Percentiles rank a stretch among this genome's conserved stretches.
Evolutionary conservation across 2,797 vertebrate species (phyloP).

Genomic region (Xerus rutilus): DNA sequence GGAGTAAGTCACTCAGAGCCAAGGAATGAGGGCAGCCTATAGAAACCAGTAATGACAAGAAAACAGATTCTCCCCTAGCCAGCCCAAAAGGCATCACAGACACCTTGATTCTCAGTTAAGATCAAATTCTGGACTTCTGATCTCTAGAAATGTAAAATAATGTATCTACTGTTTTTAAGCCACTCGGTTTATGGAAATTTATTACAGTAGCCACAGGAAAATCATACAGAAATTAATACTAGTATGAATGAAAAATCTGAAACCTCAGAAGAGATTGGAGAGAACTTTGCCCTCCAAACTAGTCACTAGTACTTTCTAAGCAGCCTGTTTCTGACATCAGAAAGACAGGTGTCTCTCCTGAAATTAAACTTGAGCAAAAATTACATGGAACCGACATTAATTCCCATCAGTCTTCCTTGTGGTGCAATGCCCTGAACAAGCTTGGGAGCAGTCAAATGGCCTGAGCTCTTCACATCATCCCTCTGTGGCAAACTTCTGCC

Average conservation of each 20-base stretch:
- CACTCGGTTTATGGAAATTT: background rate
- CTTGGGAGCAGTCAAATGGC: background rate
- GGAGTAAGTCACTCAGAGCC: background rate
- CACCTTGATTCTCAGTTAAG: background rate
- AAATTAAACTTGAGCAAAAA: background rate
- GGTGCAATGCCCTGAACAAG: background rate
- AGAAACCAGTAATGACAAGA: background rate
- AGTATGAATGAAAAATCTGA: background rate
- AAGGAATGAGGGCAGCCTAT: background rate
- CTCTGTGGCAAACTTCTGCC: background rate
- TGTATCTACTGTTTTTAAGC: background rate
- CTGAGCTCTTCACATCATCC: background rate
- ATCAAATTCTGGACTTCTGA: background rate
- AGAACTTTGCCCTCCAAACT: background rate
- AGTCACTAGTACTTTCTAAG: background rate
- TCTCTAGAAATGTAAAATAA: background rate
- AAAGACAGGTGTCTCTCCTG: background rate
- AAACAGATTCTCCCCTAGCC: background rate
- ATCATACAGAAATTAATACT: background rate
- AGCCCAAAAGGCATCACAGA: background rate
- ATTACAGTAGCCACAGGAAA: background rate
- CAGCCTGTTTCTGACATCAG: background rate
- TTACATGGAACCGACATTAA: background rate
- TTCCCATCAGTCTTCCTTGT: background rate
- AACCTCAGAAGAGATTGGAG: background rate